Percentiles rank a stretch among this genome's conserved stretches.
Conservation (phyloP, 1,140 invertebrate species). For the Pectinophora gossypiella region DNA sequence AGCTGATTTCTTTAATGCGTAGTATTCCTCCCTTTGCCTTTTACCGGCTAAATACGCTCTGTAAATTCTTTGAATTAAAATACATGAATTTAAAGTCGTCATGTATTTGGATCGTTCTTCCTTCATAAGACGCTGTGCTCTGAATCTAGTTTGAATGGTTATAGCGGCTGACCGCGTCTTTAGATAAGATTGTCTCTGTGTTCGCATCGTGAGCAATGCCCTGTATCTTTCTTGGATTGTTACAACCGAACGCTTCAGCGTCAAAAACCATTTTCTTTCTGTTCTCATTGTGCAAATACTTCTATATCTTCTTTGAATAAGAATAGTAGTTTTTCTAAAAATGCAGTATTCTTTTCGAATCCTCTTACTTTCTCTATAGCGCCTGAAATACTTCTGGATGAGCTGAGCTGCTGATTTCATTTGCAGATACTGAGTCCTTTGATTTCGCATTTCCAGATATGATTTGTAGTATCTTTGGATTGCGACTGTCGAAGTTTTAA, state of each 20-base stretch:
- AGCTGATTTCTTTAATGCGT: constrained; percentile 21
- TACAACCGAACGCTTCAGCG: constrained; percentile 44
- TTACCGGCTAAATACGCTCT: constrained; percentile 20
- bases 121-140: constrained; percentile 40
- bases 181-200: constrained; percentile 18
- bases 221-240: constrained; percentile 75
- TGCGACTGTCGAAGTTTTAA: constrained; percentile 39
- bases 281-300: constrained; percentile 43
- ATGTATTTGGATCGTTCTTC: constrained; percentile 31
- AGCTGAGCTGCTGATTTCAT: constrained; percentile 35
- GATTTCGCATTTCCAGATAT: constrained; percentile 36
- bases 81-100: constrained; percentile 17
- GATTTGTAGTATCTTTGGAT: constrained; percentile 74
- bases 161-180: constrained; percentile 18
- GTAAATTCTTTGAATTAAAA: constrained; percentile 31
- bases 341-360: constrained; percentile 46
- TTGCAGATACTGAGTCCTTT: constrained; percentile 54
- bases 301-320: constrained; percentile 65
- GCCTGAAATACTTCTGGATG: constrained; percentile 64
- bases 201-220: constrained; percentile 44
- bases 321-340: constrained; percentile 39
- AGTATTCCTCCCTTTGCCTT: constrained; percentile 26
- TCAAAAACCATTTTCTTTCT: constrained; percentile 50
- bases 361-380: constrained; percentile 32
- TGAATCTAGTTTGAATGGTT: constrained; percentile 38